phyloP scores from a whole-genome alignment of 2,888 invertebrate species.

The Euplagia quadripunctaria region DNA sequence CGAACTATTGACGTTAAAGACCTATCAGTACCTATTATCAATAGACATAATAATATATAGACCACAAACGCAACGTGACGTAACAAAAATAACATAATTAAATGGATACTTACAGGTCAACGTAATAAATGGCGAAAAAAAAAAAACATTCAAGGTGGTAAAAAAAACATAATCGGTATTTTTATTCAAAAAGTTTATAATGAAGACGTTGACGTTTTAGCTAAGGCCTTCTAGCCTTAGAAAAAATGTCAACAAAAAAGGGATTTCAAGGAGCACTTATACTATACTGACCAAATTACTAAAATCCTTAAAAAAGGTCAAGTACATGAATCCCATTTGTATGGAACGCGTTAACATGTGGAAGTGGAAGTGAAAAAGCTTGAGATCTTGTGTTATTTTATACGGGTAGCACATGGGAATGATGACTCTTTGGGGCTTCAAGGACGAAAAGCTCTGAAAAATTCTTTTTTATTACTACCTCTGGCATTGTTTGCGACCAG shows the following conservation, averaged over 20 bases:
- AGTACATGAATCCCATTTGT: neutral
- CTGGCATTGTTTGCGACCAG: no score
- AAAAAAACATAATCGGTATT: neutral
- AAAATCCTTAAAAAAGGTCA: slow-evolving; percentile 15
- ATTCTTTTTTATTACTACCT: no score
- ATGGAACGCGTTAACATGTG: neutral
- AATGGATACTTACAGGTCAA: no score
- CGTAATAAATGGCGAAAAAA: neutral
- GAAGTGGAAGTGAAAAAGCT: neutral
- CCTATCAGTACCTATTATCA: no score
- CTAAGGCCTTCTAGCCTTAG: neutral
- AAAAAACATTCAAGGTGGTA: neutral
- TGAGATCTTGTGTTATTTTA: neutral
- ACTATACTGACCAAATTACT: neutral
- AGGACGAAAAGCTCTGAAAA: no score
- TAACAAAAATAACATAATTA: no score
- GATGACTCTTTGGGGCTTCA: no score
- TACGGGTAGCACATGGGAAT: no score
- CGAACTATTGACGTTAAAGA: no score
- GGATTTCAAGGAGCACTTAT: neutral
- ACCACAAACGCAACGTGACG: no score
- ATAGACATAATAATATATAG: no score
- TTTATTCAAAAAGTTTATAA: neutral
- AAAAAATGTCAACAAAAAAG: neutral
- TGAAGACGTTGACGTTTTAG: neutral